phyloP scores from a whole-genome alignment of 2,797 vertebrate species.

The Epinephelus awoara region DNA sequence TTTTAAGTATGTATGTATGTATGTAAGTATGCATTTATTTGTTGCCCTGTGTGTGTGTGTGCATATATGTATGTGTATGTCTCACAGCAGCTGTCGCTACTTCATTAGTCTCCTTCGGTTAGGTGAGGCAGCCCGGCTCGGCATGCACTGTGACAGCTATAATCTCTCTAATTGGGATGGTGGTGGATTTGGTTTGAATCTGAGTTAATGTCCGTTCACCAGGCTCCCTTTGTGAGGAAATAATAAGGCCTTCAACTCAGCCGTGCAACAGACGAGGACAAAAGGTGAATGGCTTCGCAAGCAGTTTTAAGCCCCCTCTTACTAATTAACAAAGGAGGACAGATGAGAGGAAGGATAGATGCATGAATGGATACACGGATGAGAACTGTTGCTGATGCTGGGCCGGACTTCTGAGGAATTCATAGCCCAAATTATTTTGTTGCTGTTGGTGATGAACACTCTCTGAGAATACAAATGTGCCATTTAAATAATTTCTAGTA shows the following conservation, averaged over 20 bases:
- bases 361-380: conserved; percentile 51
- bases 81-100: conserved; percentile 53
- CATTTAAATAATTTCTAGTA: conserved; percentile 21
- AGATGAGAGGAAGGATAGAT: conserved; percentile 62
- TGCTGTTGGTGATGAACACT: conserved; percentile 34
- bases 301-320: conserved; percentile 63
- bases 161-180: conserved; percentile 81
- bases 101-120: conserved; percentile 76
- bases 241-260: conserved; percentile 80
- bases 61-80: conserved; percentile 3
- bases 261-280: conserved; percentile 73
- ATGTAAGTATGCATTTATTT: conserved; percentile 1
- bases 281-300: conserved; percentile 71
- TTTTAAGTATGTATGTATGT: conserved; percentile 25
- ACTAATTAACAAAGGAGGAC: conserved; percentile 73
- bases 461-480: conserved; percentile 33
- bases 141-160: conserved; percentile 69
- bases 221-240: conserved; percentile 70
- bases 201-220: conserved; percentile 75
- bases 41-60: conserved; percentile 20
- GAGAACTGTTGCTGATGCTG: conserved; percentile 48
- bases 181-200: conserved; percentile 76
- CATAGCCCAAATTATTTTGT: conserved; percentile 32
- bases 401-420: conserved; percentile 49
- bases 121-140: conserved; percentile 64